Percentiles rank a stretch among this genome's conserved stretches.
Conservation (phyloP, 2,113 vertebrate genomes). For the Lethenteron reissneri region DNA sequence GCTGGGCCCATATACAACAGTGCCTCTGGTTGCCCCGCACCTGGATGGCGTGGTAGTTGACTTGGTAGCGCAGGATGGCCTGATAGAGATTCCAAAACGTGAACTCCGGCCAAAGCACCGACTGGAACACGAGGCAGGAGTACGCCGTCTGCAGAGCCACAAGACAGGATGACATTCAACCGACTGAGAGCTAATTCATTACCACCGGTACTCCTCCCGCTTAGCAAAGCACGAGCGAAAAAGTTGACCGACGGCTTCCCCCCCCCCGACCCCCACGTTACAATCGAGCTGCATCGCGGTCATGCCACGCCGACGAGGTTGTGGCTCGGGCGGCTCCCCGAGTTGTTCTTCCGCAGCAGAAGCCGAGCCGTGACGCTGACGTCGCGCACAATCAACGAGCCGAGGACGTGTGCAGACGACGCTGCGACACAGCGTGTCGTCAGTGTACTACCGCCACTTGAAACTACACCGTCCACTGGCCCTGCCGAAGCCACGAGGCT, state of each 20-base stretch:
- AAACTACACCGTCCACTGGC: too few relatives aligned
- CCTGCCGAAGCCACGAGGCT: too few relatives aligned
- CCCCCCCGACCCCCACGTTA: not conserved
- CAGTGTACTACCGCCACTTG: too few relatives aligned
- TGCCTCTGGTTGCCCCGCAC: slow-evolving; percentile 21
- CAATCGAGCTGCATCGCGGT: not conserved
- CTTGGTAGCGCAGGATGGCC: slow-evolving; percentile 70
- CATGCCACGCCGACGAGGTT: not conserved
- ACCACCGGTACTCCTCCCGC: not conserved
- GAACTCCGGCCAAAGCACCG: slow-evolving; percentile 85
- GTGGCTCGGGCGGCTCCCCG: too few relatives aligned
- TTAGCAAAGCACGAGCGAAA: not conserved
- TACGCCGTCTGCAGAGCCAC: slow-evolving; percentile 49
- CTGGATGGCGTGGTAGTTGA: slow-evolving; percentile 60
- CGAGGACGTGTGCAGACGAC: too few relatives aligned
- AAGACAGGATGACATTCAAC: slow-evolving; percentile 2
- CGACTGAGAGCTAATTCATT: not conserved
- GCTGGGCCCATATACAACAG: not conserved
- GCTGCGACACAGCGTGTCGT: too few relatives aligned
- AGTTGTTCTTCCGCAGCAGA: too few relatives aligned
- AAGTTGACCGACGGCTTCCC: not conserved
- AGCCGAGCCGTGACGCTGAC: too few relatives aligned
- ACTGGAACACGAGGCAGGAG: slow-evolving; percentile 81
- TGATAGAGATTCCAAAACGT: slow-evolving; percentile 95
- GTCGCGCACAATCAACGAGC: too few relatives aligned